phyloP scores from a whole-genome alignment of 2,113 vertebrate genomes.

The Sardina pilchardus region DNA sequence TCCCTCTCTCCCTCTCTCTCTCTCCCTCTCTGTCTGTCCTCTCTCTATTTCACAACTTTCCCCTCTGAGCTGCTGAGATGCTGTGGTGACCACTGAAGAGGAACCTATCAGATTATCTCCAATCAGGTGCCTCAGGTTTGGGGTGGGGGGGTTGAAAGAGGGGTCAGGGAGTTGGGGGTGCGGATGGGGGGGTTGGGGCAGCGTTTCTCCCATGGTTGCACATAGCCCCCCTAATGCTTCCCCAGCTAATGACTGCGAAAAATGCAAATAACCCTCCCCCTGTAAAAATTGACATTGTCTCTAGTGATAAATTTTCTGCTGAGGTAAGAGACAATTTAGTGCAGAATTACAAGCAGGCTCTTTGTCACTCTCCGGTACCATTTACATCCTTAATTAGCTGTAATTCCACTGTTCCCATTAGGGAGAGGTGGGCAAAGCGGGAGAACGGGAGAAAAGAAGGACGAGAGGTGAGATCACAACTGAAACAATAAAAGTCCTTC shows the following conservation, averaged over 20 bases:
- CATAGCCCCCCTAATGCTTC: conserved; percentile 58
- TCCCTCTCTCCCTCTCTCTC: not conserved
- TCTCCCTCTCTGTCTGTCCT: not conserved
- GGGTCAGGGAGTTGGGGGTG: conserved; percentile 47
- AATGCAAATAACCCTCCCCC: conserved; percentile 74
- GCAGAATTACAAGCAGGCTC: conserved; percentile 86
- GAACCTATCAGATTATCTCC: conserved; percentile 66
- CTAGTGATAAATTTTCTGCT: conserved; percentile 89
- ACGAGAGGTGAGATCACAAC: conserved; percentile 35
- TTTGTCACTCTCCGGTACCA: conserved; percentile 82
- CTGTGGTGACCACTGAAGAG: conserved; percentile 45
- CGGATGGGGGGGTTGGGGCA: conserved; percentile 43
- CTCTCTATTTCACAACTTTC: conserved; percentile 43
- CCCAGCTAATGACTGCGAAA: conserved; percentile 69
- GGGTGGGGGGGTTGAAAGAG: conserved; percentile 51
- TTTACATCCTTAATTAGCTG: conserved; percentile 93
- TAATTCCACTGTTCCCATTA: conserved; percentile 85
- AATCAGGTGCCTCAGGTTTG: conserved; percentile 56
- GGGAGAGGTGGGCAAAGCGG: conserved; percentile 71
- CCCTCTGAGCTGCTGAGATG: conserved; percentile 9
- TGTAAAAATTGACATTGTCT: conserved; percentile 88
- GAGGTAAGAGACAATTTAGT: conserved; percentile 91
- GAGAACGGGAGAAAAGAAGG: conserved; percentile 11
- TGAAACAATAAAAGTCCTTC: conserved; percentile 46
- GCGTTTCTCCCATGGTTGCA: conserved; percentile 66